Conservation (phyloP, 2,888 invertebrate species). For the Drosophila paranaensis region DNA sequence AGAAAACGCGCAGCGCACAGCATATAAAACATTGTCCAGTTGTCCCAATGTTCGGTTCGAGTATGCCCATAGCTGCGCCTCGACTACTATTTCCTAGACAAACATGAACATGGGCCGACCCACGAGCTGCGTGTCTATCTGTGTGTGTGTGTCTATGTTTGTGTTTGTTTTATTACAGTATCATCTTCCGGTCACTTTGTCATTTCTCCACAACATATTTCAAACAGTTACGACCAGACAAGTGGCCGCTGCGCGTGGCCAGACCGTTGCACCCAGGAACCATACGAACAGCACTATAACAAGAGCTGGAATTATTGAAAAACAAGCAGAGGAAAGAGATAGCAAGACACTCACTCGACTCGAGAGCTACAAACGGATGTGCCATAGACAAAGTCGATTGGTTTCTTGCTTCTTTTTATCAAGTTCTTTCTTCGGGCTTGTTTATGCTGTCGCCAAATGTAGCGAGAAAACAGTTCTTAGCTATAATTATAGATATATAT, state of each 20-base stretch:
- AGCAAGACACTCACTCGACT: neutral
- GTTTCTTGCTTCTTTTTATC: constrained; percentile 10
- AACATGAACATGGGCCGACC: constrained; percentile 50
- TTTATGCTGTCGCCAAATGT: constrained; percentile 9
- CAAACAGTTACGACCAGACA: constrained; percentile 74
- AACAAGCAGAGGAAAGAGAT: constrained; percentile 27
- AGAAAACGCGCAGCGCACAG: constrained; percentile 52
- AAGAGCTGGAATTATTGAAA: constrained; percentile 65
- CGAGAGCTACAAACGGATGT: constrained; percentile 63
- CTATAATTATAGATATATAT: constrained; percentile 1
- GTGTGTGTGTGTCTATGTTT: constrained; percentile 16
- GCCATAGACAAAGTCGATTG: constrained; percentile 64
- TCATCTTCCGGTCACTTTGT: constrained; percentile 83
- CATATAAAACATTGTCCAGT: constrained; percentile 72
- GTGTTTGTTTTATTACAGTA: constrained; percentile 72
- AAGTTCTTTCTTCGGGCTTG: constrained; percentile 8
- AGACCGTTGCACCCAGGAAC: constrained; percentile 35
- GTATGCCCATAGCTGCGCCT: constrained; percentile 15
- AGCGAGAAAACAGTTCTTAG: constrained; percentile 1
- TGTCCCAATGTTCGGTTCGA: constrained; percentile 52
- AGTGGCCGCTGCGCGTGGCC: constrained; percentile 71
- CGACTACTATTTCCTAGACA: constrained; percentile 56
- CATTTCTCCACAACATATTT: constrained; percentile 80
- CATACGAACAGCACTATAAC: constrained; percentile 14
- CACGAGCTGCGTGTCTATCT: constrained; percentile 13